Base-by-base conservation (phyloP, 2,797 vertebrate species). In the Pogonophryne albipinna region DNA sequence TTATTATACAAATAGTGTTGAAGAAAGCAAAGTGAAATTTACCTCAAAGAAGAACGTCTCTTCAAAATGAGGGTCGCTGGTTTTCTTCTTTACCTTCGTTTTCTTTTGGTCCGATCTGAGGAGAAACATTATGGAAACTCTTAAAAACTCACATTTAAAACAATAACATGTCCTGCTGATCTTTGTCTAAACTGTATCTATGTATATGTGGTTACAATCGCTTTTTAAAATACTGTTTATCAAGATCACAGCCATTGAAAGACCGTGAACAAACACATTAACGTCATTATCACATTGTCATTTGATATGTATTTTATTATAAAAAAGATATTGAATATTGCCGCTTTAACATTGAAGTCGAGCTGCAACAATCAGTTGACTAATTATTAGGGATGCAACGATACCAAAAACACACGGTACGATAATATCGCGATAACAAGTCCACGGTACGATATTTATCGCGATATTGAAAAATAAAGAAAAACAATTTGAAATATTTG, bases 31-130 rank as follows among this genome's bases (percentile, higher is more conserved):
- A 41, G 57, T 8, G 2, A 3, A 42, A 60, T 55, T 92, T 95
- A 98, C 98, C 97, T 99, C 97, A 94, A 99, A 99, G 91, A 95
- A 96, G 95, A 99, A 98, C 2, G 95, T 97, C 94, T 99, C 98
- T 16, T 99, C 98, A 91, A 99, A 99, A 77, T 97, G 96, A 31
- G 98, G 98, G 85, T 99, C 97, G 92, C 98, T 99, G 80, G 98
- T 99, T 97, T 99, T 99, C 97, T 99, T 99, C 95, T 99, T 99
- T 82, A 99, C 98, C 93, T 99, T 99, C 17, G 97, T 99, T 95
- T 98, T 99, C 96, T 96, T 99, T 90, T 98, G 98, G 89, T 99
- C 98, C 86, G 97, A 97, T 94, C 98, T 99, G 92, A 44, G 42
- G 92, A 44, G 42, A 79, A 5, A 71, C 15, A 20, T 16, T 4